Evolutionary conservation across 2,888 invertebrate species (phyloP), one percentile per base, ranked within the genome.

Genomic region (Ditylenchus weischeri): DNA sequence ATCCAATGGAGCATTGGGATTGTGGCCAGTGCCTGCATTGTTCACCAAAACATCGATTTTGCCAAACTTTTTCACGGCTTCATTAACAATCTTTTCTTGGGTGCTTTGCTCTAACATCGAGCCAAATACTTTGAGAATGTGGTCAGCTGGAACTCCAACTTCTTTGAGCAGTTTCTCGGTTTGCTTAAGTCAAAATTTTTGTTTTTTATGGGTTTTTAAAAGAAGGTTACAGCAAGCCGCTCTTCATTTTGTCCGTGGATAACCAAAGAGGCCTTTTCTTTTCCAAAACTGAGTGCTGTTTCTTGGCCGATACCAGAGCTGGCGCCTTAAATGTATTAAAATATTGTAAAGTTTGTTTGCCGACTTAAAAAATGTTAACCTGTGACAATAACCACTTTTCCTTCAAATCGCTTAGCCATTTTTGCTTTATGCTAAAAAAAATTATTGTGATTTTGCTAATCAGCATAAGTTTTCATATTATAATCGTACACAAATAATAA

Each of bases 41-140:
- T 54, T 54, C 7, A 54, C 54, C 57, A 64, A 35, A 15, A 64
- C 57, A 43, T 64, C 64, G 57, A 64, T 57, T 58, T 57, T 58
- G 36, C 64, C 64, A 29, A 29, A 64, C 43, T 57, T 58, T 18
- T 29, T 43, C 4, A 64, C 35, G 2, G 64, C 36, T 21, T 29
- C 43, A 57, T 64, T 57, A 43, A 64, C 43, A 18, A 64, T 23
- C 19, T 64, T 43, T 15, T n/a, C n/a, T 21, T 23, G 19, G 0
- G 57, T 57, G 11, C 21, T 19, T 19, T 29, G 57, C 10, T 64
- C 57, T 21, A 58, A 6, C 36, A 64, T 19, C 7, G 57, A 36
- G n/a, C 64, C 64, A 38, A 57, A 57, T 21, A 64, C 64, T 23
- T 21, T 19, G 15, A 64, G 57, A 48, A 62, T 62, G 15, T 47